These are phyloP conservation scores for Drosophila watanabei DNA, from an alignment of 1,140 invertebrate genomes.

Conservation along the genomic window DNA sequence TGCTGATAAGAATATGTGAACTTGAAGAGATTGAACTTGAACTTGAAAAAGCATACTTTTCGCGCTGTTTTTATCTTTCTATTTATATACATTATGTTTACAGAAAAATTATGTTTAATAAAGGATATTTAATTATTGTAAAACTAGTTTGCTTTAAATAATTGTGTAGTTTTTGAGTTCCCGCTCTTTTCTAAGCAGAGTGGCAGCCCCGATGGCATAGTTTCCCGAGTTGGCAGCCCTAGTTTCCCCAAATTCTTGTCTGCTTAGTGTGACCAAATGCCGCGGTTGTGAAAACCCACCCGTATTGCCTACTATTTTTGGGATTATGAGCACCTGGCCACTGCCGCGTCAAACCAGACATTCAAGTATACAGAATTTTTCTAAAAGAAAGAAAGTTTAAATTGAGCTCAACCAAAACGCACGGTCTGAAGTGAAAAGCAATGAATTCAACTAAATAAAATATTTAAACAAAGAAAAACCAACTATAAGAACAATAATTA, in stretches of 20 bases:
- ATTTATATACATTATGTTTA: neutral
- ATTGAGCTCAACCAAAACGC: slow-evolving; percentile 19
- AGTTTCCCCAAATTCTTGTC: too few relatives aligned
- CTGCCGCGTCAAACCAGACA: slow-evolving; percentile 21
- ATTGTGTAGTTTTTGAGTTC: neutral
- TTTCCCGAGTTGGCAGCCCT: slow-evolving; percentile 11
- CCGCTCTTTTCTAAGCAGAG: neutral
- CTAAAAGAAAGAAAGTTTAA: slow-evolving; percentile 43
- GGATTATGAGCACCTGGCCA: neutral
- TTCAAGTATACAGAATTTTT: slow-evolving; percentile 75
- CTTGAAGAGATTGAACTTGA: slow-evolving; percentile 26
- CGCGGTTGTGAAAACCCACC: neutral
- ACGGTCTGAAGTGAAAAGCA: neutral
- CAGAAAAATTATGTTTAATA: too few relatives aligned
- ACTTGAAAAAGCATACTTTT: slow-evolving; percentile 6
- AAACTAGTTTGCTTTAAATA: neutral
- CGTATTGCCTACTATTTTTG: neutral
- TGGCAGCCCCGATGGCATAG: slow-evolving; percentile 2
- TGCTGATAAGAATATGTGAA: slow-evolving; percentile 42
- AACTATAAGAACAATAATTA: neutral
- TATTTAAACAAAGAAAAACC: neutral
- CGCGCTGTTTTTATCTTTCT: neutral
- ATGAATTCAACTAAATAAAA: neutral
- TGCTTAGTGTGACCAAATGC: neutral
- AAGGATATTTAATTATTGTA: neutral